Percentiles rank a stretch among this genome's conserved stretches.
Evolutionary conservation across 2,113 vertebrate species (phyloP).

Genomic region (Maccullochella peelii): DNA sequence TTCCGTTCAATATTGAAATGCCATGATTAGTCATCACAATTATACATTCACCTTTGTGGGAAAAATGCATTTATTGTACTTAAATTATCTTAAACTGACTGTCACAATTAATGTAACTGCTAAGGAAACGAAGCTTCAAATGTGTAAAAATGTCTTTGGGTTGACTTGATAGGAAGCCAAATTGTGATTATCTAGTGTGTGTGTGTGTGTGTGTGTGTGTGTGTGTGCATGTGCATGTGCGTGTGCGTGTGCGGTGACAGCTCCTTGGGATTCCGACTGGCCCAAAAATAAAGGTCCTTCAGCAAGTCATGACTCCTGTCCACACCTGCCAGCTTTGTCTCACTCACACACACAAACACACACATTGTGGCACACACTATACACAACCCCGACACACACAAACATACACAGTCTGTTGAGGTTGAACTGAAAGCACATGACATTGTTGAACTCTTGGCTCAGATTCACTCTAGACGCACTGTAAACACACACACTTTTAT

Average conservation of each 20-base stretch:
- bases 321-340: conserved; percentile 41
- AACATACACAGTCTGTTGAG: conserved; percentile 21
- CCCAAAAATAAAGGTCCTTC: conserved; percentile 57
- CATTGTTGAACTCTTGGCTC: conserved; percentile 37
- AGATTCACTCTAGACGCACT: not conserved
- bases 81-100: not conserved
- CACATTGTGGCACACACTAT: not conserved
- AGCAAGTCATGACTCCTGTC: conserved; percentile 38
- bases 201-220: no score
- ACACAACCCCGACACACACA: conserved; percentile 24
- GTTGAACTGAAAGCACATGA: conserved; percentile 58
- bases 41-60: not conserved
- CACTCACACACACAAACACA: conserved; percentile 3
- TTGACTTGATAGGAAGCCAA: not conserved
- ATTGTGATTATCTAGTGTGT: not conserved
- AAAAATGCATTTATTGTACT: not conserved
- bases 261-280: conserved; percentile 17
- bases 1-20: not conserved
- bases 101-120: not conserved
- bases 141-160: no score
- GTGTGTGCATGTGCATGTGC: conserved; percentile 2
- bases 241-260: conserved; percentile 1
- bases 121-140: not conserved
- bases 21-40: not conserved
- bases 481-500: not conserved